Evolutionary conservation across 2,797 vertebrate species (phyloP).

Genomic region (Pangasius macronema): DNA sequence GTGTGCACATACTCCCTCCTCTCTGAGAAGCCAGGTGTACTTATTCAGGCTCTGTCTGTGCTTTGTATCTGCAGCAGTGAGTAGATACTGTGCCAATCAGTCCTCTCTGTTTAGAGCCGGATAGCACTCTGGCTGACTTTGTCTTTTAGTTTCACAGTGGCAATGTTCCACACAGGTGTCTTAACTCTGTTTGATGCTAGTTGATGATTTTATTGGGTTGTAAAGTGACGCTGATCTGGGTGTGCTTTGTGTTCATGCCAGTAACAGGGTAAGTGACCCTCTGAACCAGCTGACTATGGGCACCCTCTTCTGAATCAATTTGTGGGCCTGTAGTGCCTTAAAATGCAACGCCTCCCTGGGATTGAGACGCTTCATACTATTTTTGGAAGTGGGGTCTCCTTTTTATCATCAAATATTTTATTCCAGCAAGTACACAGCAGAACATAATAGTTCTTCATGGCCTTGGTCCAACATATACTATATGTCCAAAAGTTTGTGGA

Average conservation of each 20-base stretch:
- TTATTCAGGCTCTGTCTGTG: background rate
- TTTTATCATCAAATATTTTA: background rate
- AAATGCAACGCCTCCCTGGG: background rate
- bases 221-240: slow-evolving; percentile 6
- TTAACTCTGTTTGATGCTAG: slow-evolving; percentile 45
- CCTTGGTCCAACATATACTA: background rate
- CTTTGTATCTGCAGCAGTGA: background rate
- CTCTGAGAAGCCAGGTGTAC: background rate
- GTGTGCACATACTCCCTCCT: background rate
- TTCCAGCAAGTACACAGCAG: background rate
- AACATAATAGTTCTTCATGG: background rate
- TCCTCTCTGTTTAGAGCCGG: background rate
- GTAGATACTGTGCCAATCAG: background rate
- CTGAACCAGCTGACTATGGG: background rate
- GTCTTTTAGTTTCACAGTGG: background rate
- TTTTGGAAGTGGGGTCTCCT: background rate
- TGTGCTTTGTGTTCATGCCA: background rate
- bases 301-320: background rate
- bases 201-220: slow-evolving; percentile 32
- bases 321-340: background rate
- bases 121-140: slow-evolving; percentile 24
- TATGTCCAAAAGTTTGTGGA: background rate
- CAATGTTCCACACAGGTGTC: slow-evolving; percentile 21
- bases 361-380: background rate
- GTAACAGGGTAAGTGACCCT: background rate